Evolutionary conservation across 1,140 invertebrate genomes (phyloP).

Genomic region (Pteromalus puparum): DNA sequence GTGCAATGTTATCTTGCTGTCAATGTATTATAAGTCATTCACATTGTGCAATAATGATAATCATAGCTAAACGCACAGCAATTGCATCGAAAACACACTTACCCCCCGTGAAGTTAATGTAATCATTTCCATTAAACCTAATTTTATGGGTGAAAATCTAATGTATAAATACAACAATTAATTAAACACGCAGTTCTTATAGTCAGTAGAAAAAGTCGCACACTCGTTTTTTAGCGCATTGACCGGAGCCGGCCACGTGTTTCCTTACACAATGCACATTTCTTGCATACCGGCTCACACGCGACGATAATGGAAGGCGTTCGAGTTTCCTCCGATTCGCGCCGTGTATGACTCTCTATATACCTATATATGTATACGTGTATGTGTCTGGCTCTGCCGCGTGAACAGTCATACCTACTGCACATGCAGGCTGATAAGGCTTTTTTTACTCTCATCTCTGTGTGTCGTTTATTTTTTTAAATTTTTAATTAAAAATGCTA

Average conservation of each 20-base stretch:
- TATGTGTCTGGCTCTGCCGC: too few relatives aligned
- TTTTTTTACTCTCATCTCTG: background rate
- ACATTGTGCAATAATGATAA: too few relatives aligned
- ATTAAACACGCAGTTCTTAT: too few relatives aligned
- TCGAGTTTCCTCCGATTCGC: background rate
- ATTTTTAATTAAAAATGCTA: background rate
- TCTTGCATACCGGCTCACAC: conserved; percentile 17
- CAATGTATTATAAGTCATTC: too few relatives aligned
- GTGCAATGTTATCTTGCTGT: too few relatives aligned
- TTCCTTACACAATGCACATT: conserved; percentile 39
- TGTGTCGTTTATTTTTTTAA: background rate
- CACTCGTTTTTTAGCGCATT: background rate
- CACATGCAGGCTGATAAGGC: background rate
- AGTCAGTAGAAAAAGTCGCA: background rate
- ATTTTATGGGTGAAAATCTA: too few relatives aligned
- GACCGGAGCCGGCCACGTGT: background rate
- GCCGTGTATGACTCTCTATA: background rate
- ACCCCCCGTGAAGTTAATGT: too few relatives aligned
- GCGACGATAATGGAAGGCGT: conserved; percentile 16
- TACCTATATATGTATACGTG: too few relatives aligned
- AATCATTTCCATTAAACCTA: too few relatives aligned
- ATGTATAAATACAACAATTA: background rate
- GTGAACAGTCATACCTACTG: too few relatives aligned
- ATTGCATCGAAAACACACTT: too few relatives aligned
- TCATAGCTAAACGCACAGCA: too few relatives aligned